Evolutionary conservation across 1,140 invertebrate species (phyloP).

Genomic region (Epicauta chinensis): DNA sequence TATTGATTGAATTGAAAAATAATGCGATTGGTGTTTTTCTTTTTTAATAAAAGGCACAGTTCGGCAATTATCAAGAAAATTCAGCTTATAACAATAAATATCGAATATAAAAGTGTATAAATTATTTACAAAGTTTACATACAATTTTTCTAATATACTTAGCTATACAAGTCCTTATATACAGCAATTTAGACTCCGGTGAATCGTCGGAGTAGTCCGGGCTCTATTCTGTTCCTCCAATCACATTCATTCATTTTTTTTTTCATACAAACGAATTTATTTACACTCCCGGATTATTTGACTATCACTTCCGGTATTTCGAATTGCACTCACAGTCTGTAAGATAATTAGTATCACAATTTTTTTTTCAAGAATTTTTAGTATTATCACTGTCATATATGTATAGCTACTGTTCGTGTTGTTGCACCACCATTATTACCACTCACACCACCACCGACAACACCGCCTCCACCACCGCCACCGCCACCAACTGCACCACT

Average conservation of each 20-base stretch:
- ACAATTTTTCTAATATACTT: constrained; percentile 27
- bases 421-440: constrained; percentile 43
- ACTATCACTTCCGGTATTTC: constrained; percentile 26
- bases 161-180: constrained; percentile 33
- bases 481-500: constrained; percentile 4
- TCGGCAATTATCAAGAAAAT: constrained; percentile 8
- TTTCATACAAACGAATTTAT: no score
- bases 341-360: constrained; percentile 12
- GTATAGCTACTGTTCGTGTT: constrained; percentile 53
- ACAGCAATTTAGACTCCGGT: constrained; percentile 27
- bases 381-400: constrained; percentile 44
- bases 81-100: constrained; percentile 31
- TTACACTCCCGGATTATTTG: constrained; percentile 10
- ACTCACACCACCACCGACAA: constrained; percentile 22
- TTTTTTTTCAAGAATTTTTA: background rate
- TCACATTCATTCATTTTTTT: background rate
- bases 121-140: constrained; percentile 28
- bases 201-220: constrained; percentile 17
- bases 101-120: constrained; percentile 29
- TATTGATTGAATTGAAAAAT: background rate
- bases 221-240: no score
- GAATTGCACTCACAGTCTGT: constrained; percentile 35
- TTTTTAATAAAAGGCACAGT: constrained; percentile 5
- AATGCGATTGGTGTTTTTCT: background rate
- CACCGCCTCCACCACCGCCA: constrained; percentile 4